phyloP scores from a whole-genome alignment of 2,888 invertebrate genomes.

The Tetranychus piercei region DNA sequence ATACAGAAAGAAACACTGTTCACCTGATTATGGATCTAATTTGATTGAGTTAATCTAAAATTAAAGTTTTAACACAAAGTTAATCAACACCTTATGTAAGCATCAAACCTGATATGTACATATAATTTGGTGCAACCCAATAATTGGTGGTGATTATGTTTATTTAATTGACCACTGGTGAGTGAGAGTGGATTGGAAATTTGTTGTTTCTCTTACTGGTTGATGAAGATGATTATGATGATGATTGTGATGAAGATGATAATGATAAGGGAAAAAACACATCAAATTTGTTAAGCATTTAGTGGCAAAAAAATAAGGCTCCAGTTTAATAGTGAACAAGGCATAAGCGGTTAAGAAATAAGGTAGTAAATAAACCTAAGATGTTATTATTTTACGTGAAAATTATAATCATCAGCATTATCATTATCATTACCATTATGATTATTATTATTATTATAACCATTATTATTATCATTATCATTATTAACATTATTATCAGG shows the following conservation, averaged over 20 bases:
- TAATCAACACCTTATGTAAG: background rate
- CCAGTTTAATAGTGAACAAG: background rate
- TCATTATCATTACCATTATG: background rate
- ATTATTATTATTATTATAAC: background rate
- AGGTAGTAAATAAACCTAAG: slow-evolving; percentile 13
- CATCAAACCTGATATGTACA: background rate
- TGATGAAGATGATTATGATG: slow-evolving; percentile 12
- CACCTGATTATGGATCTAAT: background rate
- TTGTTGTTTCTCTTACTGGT: too few species aligned
- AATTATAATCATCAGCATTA: background rate
- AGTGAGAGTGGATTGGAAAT: background rate
- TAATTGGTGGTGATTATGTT: background rate
- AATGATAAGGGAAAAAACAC: background rate
- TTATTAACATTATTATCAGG: background rate
- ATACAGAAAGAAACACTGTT: background rate
- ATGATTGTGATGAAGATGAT: slow-evolving; percentile 15
- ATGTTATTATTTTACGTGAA: background rate
- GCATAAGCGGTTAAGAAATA: background rate
- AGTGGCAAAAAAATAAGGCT: background rate
- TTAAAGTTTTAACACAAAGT: background rate
- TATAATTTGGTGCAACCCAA: background rate
- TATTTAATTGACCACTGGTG: background rate
- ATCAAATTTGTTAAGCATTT: background rate
- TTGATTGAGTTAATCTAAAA: background rate
- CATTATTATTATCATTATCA: background rate